These are phyloP conservation scores for Abrostola tripartita DNA, from an alignment of 2,888 invertebrate genomes.

Conservation along the genomic window DNA sequence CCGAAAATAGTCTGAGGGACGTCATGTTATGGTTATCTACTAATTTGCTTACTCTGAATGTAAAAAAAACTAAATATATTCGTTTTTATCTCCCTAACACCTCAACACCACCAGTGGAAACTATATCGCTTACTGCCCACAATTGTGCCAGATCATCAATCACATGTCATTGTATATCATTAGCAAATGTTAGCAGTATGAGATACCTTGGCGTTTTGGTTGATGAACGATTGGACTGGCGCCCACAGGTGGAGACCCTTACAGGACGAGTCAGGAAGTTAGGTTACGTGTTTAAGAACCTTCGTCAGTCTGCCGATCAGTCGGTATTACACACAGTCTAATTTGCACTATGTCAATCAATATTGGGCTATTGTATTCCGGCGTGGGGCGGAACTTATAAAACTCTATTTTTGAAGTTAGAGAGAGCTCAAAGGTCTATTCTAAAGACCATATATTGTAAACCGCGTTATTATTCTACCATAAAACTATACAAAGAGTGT, in stretches of 20 bases:
- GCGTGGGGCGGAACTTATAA: constrained; percentile 5
- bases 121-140: background rate
- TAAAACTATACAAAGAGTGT: background rate
- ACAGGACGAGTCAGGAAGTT: background rate
- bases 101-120: background rate
- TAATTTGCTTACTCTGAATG: constrained; percentile 4
- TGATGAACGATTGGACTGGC: constrained; percentile 8
- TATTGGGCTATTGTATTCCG: no score
- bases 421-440: constrained; percentile 7
- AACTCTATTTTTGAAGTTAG: background rate
- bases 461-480: background rate
- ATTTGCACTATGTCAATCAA: no score
- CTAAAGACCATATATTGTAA: background rate
- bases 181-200: constrained; percentile 1
- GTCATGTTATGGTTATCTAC: background rate
- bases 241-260: background rate
- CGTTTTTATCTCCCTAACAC: constrained; percentile 6
- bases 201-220: constrained; percentile 1
- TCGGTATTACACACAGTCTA: no score
- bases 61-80: constrained; percentile 8
- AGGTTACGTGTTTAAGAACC: constrained; percentile 1
- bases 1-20: background rate
- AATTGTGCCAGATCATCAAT: background rate
- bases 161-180: background rate
- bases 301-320: no score